Evolutionary conservation across 2,113 vertebrate genomes (phyloP).

Genomic region (Chlorodrepanis virens): DNA sequence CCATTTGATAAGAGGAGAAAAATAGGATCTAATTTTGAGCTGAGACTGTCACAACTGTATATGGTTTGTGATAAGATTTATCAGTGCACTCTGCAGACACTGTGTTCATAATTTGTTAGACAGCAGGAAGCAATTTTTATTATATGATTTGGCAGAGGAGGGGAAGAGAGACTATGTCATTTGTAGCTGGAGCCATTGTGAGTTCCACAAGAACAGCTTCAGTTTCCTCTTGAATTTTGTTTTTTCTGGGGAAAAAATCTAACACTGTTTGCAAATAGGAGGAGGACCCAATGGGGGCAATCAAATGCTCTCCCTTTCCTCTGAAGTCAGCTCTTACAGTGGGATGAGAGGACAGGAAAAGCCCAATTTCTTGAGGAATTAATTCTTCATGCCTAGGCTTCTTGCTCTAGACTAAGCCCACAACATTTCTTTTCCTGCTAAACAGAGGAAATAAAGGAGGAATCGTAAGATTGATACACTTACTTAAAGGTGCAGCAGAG

Average conservation of each 20-base stretch:
- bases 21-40: not conserved
- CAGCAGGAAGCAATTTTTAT: not conserved
- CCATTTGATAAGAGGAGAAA: not conserved
- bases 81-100: not conserved
- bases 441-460: not conserved
- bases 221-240: not conserved
- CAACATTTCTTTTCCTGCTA: not conserved
- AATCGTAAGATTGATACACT: not conserved
- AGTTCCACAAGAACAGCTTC: not conserved
- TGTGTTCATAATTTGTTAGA: not conserved
- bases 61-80: not conserved
- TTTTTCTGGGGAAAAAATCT: not conserved
- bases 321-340: not conserved
- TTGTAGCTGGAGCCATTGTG: not conserved
- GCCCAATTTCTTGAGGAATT: fast-evolving
- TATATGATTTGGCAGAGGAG: not conserved
- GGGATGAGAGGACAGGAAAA: not conserved
- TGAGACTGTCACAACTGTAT: not conserved
- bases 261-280: not conserved
- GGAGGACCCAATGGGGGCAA: not conserved
- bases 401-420: not conserved
- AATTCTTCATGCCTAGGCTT: not conserved
- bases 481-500: not conserved
- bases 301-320: not conserved
- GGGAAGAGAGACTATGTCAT: not conserved